phyloP scores from a whole-genome alignment of 2,113 vertebrate genomes.

The Toxotes chatareus region DNA sequence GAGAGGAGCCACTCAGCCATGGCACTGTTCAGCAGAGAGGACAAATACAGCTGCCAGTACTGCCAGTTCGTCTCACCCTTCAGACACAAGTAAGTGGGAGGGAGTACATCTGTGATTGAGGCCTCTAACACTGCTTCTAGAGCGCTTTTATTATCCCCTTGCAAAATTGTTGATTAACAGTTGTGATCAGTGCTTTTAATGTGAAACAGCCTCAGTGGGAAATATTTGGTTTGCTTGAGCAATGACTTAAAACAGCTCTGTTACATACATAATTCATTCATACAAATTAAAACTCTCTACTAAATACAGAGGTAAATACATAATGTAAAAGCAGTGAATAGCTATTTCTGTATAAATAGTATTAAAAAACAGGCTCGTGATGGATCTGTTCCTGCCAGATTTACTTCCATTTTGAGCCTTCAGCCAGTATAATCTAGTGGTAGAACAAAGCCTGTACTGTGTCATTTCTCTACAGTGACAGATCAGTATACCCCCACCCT shows the following conservation, averaged over 20 bases:
- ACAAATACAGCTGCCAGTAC: constrained; percentile 99
- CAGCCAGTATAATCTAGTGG: not conserved
- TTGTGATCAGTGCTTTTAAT: no score
- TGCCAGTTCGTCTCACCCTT: constrained; percentile 98
- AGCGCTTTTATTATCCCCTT: not conserved
- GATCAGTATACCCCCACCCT: not conserved
- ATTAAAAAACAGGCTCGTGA: not conserved
- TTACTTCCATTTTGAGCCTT: not conserved
- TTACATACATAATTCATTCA: not conserved
- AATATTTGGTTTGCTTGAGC: no score
- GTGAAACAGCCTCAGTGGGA: no score
- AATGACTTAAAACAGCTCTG: no score
- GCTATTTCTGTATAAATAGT: not conserved
- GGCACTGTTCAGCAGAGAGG: constrained; percentile 92
- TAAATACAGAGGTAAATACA: not conserved
- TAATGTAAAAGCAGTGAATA: not conserved
- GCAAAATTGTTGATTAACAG: not conserved
- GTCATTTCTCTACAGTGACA: not conserved
- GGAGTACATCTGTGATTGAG: no score
- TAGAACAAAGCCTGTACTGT: not conserved
- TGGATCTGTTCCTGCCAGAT: not conserved
- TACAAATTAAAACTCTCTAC: no score
- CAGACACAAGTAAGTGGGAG: constrained; percentile 96
- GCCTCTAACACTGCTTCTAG: not conserved
- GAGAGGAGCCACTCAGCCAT: constrained; percentile 98